phyloP scores from a whole-genome alignment of 2,888 invertebrate species.

The Stramonita haemastoma region DNA sequence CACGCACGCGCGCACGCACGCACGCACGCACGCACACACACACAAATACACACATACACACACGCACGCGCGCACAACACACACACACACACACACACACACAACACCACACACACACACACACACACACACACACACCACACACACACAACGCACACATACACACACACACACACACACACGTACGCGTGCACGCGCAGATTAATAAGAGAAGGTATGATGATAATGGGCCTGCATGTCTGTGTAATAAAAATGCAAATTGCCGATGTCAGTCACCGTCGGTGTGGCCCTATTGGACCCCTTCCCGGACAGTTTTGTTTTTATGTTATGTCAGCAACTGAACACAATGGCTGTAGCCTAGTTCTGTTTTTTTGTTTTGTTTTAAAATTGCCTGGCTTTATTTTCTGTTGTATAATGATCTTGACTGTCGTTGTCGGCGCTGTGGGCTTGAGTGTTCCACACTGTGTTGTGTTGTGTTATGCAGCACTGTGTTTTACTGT shows the following conservation, averaged over 20 bases:
- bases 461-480: no score
- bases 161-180: neutral
- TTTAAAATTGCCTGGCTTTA: no score
- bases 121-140: neutral
- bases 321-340: neutral
- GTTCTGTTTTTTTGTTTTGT: no score
- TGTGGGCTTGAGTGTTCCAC: no score
- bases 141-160: neutral
- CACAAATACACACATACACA: constrained; percentile 13
- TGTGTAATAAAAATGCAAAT: neutral
- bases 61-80: constrained; percentile 11
- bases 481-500: no score
- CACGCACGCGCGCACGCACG: constrained; percentile 15
- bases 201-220: neutral
- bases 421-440: no score
- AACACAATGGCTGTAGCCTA: no score
- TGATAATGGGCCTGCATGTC: neutral
- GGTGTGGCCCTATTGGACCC: neutral
- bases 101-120: constrained; percentile 11
- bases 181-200: no score
- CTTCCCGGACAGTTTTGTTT: neutral
- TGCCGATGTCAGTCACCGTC: neutral
- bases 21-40: constrained; percentile 22
- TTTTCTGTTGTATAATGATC: no score
- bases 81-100: no score